Evolutionary conservation across 2,113 vertebrate genomes (phyloP).

Genomic region (Ardeotis arabs): DNA sequence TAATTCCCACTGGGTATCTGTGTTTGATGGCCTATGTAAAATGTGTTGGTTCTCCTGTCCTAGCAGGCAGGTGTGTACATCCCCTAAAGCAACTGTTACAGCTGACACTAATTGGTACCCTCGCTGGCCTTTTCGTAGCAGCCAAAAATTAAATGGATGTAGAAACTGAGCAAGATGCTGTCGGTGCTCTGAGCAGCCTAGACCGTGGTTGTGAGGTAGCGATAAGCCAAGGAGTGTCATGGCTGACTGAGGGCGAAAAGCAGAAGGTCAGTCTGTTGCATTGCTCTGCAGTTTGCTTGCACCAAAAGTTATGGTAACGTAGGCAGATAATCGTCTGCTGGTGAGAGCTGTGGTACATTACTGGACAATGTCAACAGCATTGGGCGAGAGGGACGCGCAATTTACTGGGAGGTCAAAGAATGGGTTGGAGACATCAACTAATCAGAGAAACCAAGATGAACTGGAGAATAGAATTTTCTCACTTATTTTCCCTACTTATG

Average conservation of each 20-base stretch:
- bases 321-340: neutral
- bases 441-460: neutral
- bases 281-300: neutral
- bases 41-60: neutral
- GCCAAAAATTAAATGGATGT: slow-evolving; percentile 28
- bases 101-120: slow-evolving; percentile 37
- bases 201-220: neutral
- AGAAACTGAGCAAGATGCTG: neutral
- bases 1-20: neutral
- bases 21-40: slow-evolving; percentile 52
- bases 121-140: slow-evolving; percentile 6
- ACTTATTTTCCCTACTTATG: neutral
- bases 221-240: neutral
- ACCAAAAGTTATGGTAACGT: neutral
- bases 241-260: neutral
- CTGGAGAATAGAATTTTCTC: neutral
- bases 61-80: slow-evolving; percentile 21
- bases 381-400: neutral
- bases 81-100: neutral
- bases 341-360: neutral
- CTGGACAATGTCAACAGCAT: neutral
- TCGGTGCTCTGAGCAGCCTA: neutral
- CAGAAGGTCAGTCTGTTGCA: neutral
- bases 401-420: neutral
- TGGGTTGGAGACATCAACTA: neutral